Conservation (phyloP, 1,140 invertebrate species). For the Cataglyphis hispanica region DNA sequence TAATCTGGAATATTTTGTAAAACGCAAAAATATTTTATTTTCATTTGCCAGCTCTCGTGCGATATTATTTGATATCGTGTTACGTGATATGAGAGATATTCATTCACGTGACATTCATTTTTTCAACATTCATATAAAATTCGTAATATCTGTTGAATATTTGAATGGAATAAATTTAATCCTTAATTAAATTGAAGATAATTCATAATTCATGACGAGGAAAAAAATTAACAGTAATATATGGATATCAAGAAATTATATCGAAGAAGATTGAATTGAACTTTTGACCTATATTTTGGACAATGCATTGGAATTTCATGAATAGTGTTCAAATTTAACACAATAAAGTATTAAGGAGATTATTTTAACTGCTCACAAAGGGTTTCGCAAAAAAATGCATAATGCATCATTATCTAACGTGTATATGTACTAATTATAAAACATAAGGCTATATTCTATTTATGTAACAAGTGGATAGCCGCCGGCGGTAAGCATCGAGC, state of each 20-base stretch:
- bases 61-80: not conserved
- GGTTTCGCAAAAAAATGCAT: not conserved
- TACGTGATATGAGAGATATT: not conserved
- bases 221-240: not conserved
- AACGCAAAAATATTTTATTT: not conserved
- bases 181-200: conserved; percentile 24
- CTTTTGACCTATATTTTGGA: conserved; percentile 3
- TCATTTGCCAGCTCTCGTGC: not conserved
- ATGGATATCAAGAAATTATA: not conserved
- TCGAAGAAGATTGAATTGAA: conserved; percentile 7
- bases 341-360: not conserved
- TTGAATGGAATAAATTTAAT: conserved; percentile 39
- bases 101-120: conserved; percentile 6
- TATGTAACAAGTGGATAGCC: not conserved
- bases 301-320: not conserved
- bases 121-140: not conserved
- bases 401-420: not conserved
- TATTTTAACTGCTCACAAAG: not conserved
- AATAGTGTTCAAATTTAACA: not conserved
- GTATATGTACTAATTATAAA: not conserved
- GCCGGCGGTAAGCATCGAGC: not conserved
- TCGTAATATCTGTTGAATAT: not conserved
- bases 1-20: not conserved
- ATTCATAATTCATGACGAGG: not conserved
- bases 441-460: not conserved